Evolutionary conservation across 2,888 invertebrate genomes (phyloP), one percentile per base, ranked within the genome.

Genomic region (Carabus problematicus): DNA sequence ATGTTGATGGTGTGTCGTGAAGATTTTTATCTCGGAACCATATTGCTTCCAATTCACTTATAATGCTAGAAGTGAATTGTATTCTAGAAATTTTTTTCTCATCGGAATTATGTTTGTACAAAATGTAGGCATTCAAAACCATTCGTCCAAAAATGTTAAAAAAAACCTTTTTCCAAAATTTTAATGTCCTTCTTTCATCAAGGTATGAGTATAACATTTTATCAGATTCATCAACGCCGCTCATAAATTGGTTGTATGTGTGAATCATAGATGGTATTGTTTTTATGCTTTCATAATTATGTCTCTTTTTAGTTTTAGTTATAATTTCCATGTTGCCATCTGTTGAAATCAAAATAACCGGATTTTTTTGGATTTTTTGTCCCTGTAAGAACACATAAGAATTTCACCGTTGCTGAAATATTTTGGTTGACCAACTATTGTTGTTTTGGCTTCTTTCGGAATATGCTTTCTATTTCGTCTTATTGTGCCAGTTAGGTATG

Each of bases 91-190:
- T n/a, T n/a, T n/a, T n/a, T n/a, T n/a, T n/a, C n/a, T n/a, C n/a
- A n/a, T n/a, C n/a, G n/a, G 70, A 72, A 72, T 71, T 72, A 70
- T 73, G 68, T 71, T 41, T 67, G 68, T 75, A 75, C n/a, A 76
- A 70, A 16, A 74, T 75, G 72, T 74, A 76, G 12, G 75, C 62
- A 71, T 75, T 75, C 45, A 74, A 56, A 43, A 75, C 72, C 75
- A 75, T 75, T 70, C 72, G 71, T 45, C 71, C 67, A 70, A 76
- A 74, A 58, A 75, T 72, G 70, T 73, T 74, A 71, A 76, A 75
- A 18, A 72, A 71, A 14, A 75, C 74, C 70, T 75, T 77, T 61
- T 75, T 75, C 73, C 74, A 75, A 71, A 70, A 74, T 72, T 75
- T 73, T n/a, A 73, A 18, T n/a, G 72, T 70, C 66, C 71, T 74